Base-by-base conservation (phyloP, 2,888 invertebrate species). In the Helicoverpa assulta region DNA sequence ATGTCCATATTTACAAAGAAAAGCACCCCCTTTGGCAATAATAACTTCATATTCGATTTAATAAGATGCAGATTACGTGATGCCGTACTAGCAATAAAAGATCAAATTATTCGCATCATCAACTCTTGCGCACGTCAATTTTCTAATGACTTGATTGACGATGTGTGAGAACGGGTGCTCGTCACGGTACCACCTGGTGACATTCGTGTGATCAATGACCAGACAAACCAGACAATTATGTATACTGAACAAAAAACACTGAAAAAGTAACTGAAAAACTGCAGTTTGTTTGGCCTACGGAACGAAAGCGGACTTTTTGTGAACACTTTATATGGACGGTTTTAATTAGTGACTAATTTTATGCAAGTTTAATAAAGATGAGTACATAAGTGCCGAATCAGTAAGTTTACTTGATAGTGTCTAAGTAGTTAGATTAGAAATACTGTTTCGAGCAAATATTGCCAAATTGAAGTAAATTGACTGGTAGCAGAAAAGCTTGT, bases 191-290 rank as follows among this genome's bases (percentile, higher is more conserved):
- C 40, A 56, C 29, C 7, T 70, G n/a, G 61, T 67, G 60, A 64
- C 55, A 61, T 57, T 63, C 60, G 63, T 70, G 67, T 67, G 51
- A 60, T 37, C 19, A 40, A 60, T 43, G n/a, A 14, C 16, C 50
- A 60, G 16, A 33, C n/a, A 21, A 21, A 55, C 55, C 55, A 21
- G 53, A 59, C 2, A 60, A 67, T 55, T 51, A 53, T 16, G 18
- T 50, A 6, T 7, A 18, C 8, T 1, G n/a, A 50, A 37, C 26
- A 58, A 61, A 70, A 54, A 51, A 33, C 6, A 21, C 5, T 4
- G 16, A 47, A 14, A 66, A 70, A 66, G 50, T 54, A 18, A 2
- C 7, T 54, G 58, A 53, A 19, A 29, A 40, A 10, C 47, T 18
- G 26, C 58, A 53, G 71, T 50, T 19, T 33, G 33, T 7, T 10